A percentile compares a stretch with the other conserved stretches of the same genome.
These are phyloP conservation scores for Sinotaia quadrata DNA, from an alignment of 2,888 invertebrate genomes.

Conservation along the genomic window DNA sequence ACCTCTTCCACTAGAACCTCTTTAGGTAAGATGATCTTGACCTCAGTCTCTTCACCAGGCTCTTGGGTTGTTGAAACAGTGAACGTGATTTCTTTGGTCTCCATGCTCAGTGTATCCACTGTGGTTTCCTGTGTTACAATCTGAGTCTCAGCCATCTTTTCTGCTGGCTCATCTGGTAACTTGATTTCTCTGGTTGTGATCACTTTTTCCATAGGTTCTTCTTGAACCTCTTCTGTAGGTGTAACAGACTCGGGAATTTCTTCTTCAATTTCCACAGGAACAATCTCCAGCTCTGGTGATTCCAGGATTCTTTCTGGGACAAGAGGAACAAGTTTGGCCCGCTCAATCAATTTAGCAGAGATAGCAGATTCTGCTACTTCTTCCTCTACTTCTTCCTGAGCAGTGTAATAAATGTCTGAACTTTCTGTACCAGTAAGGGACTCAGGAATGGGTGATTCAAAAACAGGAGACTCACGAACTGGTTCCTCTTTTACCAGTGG, in stretches of 20 bases:
- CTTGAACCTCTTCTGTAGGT: slow-evolving; percentile 29
- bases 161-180: slow-evolving; percentile 2
- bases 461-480: slow-evolving; percentile 47
- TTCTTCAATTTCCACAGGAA: slow-evolving; percentile 25
- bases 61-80: slow-evolving; percentile 95
- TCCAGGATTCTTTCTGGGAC: slow-evolving; percentile 43
- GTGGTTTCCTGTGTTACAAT: slow-evolving; percentile 23
- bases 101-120: slow-evolving; percentile 72
- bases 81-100: slow-evolving; percentile 87
- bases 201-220: slow-evolving; percentile 33
- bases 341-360: slow-evolving; percentile 48
- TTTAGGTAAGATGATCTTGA: slow-evolving; percentile 22
- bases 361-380: slow-evolving; percentile 48
- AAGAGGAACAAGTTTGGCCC: slow-evolving; percentile 54
- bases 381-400: slow-evolving; percentile 45
- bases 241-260: slow-evolving; percentile 26
- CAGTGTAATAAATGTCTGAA: slow-evolving; percentile 39
- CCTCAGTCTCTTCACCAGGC: slow-evolving; percentile 74
- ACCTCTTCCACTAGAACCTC: slow-evolving; percentile 27
- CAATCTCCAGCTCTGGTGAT: slow-evolving; percentile 41
- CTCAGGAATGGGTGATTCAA: slow-evolving; percentile 37
- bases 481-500: slow-evolving; percentile 52
- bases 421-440: slow-evolving; percentile 36
- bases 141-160: slow-evolving; percentile 19
- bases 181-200: slow-evolving; percentile 1